These are phyloP conservation scores for Nansenia antarctica DNA, from an alignment of 2,113 vertebrate species.

Conservation along the genomic window DNA sequence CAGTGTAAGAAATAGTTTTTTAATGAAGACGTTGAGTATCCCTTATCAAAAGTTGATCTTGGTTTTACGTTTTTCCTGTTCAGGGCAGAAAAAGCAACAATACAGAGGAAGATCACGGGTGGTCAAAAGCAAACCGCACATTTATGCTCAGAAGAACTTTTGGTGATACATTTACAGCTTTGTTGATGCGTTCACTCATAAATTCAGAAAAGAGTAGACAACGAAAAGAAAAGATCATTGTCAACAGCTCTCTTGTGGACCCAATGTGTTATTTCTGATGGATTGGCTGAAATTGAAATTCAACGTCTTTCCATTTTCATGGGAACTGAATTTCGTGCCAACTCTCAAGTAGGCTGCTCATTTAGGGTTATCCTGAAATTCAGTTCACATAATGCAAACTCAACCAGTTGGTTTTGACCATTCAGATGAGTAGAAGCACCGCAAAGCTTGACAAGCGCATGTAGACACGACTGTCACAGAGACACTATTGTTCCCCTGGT, in stretches of 20 bases:
- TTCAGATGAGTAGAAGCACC: neutral
- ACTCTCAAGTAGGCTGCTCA: neutral
- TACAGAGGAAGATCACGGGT: neutral
- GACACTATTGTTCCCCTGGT: neutral
- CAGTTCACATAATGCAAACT: neutral
- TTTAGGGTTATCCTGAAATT: neutral
- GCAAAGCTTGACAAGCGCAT: neutral
- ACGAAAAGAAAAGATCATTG: neutral
- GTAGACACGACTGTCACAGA: neutral
- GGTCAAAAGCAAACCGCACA: neutral
- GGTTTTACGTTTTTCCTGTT: neutral
- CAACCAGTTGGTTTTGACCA: neutral
- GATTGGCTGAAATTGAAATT: neutral
- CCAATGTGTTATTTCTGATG: neutral
- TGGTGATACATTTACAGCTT: neutral
- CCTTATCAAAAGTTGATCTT: neutral
- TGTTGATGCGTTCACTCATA: neutral
- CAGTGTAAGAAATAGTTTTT: neutral
- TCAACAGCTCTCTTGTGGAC: constrained; percentile 1
- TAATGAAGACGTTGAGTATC: neutral
- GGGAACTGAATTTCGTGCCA: neutral
- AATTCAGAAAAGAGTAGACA: neutral
- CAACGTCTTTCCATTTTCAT: neutral
- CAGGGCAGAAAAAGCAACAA: neutral
- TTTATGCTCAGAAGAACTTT: neutral